These are phyloP conservation scores for Nephrotoma flavescens DNA, from an alignment of 2,888 invertebrate species.

Conservation along the genomic window DNA sequence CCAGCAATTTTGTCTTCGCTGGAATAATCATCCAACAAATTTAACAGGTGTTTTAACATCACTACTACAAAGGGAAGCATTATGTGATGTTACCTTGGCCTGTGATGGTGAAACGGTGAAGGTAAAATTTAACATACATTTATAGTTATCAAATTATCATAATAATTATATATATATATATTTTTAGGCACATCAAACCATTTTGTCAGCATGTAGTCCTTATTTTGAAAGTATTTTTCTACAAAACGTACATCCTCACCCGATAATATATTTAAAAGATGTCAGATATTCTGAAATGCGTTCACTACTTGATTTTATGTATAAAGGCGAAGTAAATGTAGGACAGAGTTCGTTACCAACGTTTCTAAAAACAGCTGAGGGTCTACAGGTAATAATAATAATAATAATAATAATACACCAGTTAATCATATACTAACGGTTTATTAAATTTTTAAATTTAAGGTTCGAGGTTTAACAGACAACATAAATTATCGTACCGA, in stretches of 20 bases:
- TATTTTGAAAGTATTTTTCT: conserved; percentile 87
- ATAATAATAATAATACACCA: background rate
- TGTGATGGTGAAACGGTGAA: conserved; percentile 82
- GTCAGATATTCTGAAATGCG: conserved; percentile 80
- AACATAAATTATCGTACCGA: conserved; percentile 34
- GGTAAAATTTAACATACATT: conserved; percentile 27
- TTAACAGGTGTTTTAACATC: conserved; percentile 80
- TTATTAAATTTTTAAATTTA: conserved; percentile 4
- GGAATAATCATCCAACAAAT: conserved; percentile 88
- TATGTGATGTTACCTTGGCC: conserved; percentile 86
- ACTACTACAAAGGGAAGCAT: conserved; percentile 71
- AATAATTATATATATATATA: no score
- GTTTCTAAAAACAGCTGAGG: conserved; percentile 85
- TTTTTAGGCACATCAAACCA: conserved; percentile 72
- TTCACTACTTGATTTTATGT: conserved; percentile 83
- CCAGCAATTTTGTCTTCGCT: conserved; percentile 80
- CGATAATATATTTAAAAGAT: conserved; percentile 86
- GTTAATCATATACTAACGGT: background rate
- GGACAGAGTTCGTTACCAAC: conserved; percentile 80
- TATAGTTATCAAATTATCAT: no score
- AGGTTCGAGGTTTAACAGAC: conserved; percentile 70
- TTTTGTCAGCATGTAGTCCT: conserved; percentile 85
- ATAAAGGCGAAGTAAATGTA: conserved; percentile 82
- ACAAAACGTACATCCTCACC: conserved; percentile 79
- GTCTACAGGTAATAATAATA: conserved; percentile 50